phyloP scores from a whole-genome alignment of 2,113 vertebrate species.

The Balaenoptera acutorostrata region DNA sequence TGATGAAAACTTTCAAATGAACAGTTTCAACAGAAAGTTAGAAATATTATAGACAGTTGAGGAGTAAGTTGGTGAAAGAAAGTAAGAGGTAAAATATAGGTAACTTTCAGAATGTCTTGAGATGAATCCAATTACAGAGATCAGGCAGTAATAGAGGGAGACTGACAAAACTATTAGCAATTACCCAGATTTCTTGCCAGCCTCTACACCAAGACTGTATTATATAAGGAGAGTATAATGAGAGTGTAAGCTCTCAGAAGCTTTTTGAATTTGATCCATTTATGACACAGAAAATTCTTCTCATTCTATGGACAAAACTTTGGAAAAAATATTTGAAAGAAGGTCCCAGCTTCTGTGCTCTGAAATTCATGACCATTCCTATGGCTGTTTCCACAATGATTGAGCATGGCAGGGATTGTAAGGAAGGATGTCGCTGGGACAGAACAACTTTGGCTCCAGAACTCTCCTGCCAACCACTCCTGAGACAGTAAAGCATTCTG shows the following conservation, averaged over 20 bases:
- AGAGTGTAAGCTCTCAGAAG: background rate
- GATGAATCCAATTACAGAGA: background rate
- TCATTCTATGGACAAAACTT: background rate
- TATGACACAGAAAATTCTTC: background rate
- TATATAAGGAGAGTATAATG: background rate
- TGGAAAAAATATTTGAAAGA: background rate
- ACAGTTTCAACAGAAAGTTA: background rate
- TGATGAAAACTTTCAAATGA: background rate
- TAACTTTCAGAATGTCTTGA: background rate
- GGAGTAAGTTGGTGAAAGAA: background rate
- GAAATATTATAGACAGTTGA: background rate
- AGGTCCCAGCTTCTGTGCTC: background rate
- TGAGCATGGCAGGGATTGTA: background rate
- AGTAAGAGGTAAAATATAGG: background rate
- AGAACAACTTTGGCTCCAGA: background rate
- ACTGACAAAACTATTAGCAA: background rate
- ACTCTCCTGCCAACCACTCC: background rate
- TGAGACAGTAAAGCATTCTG: background rate
- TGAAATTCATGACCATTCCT: background rate
- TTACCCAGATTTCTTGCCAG: background rate
- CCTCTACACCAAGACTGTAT: background rate
- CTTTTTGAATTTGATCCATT: background rate
- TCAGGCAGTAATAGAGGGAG: background rate
- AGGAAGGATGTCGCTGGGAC: background rate
- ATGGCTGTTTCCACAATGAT: background rate